These are phyloP conservation scores for Pseudonaja textilis DNA, from an alignment of 2,113 vertebrate genomes.

Conservation along the genomic window DNA sequence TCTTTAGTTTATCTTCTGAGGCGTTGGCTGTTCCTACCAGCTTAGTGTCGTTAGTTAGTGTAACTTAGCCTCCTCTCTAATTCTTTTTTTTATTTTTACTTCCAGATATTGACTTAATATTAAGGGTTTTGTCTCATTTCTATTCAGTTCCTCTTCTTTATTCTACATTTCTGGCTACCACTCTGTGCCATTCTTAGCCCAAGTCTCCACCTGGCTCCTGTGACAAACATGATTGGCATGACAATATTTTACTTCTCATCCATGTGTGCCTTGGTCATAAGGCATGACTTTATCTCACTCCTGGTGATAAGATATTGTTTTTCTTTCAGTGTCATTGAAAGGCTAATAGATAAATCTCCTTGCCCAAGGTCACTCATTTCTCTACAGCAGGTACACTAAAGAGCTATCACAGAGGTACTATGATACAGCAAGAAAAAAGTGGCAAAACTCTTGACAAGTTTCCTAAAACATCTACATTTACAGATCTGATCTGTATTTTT, in stretches of 20 bases:
- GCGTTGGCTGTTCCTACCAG: background rate
- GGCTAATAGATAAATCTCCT: background rate
- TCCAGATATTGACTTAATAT: background rate
- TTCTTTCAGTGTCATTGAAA: background rate
- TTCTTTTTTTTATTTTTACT: background rate
- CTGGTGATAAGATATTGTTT: background rate
- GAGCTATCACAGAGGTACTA: background rate
- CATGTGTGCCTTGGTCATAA: background rate
- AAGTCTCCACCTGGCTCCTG: background rate
- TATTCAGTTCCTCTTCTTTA: background rate
- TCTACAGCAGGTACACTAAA: background rate
- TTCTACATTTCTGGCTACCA: background rate
- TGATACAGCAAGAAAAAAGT: background rate
- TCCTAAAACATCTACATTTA: background rate
- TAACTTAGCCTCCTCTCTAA: too few species aligned
- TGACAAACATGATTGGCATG: background rate
- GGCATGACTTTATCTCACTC: background rate
- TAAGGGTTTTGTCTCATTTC: background rate
- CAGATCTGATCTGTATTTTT: background rate
- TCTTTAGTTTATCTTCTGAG: background rate
- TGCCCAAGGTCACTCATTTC: background rate
- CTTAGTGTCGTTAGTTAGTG: background rate
- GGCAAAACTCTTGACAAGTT: background rate
- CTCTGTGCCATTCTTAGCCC: too few species aligned
- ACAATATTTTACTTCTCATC: background rate